Percentiles rank a stretch among this genome's conserved stretches.
Evolutionary conservation across 1,140 invertebrate genomes (phyloP).

Genomic region (Steinernema khuongi): DNA sequence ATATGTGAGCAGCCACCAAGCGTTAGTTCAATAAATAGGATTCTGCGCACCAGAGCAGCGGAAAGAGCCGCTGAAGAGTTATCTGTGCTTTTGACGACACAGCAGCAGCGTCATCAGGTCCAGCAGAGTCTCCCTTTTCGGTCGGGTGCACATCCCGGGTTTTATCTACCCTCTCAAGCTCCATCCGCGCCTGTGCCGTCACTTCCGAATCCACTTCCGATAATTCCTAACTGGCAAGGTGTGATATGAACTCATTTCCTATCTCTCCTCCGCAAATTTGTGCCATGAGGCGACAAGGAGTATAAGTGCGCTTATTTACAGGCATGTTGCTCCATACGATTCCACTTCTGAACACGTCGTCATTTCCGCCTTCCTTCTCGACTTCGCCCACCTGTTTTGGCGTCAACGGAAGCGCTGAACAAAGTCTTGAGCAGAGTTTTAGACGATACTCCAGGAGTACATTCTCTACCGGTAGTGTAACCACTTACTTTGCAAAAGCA

Average conservation of each 20-base stretch:
- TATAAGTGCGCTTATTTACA: background rate
- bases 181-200: background rate
- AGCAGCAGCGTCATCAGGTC: constrained; percentile 27
- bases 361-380: background rate
- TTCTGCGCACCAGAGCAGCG: constrained; percentile 54
- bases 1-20: constrained; percentile 56
- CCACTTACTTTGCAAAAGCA: background rate
- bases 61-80: constrained; percentile 58
- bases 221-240: constrained; percentile 13
- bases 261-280: background rate
- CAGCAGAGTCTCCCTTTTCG: background rate
- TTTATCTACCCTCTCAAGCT: background rate
- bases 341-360: background rate
- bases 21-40: constrained; percentile 58
- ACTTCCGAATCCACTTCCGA: background rate
- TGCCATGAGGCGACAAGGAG: background rate
- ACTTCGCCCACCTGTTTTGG: background rate
- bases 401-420: background rate
- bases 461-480: constrained; percentile 26
- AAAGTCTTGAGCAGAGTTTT: constrained; percentile 13
- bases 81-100: constrained; percentile 44
- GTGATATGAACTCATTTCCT: background rate
- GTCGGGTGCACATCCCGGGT: background rate
- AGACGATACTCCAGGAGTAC: constrained; percentile 37
- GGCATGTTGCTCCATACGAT: background rate